Evolutionary conservation across 2,113 vertebrate genomes (phyloP).

Genomic region (Empidonax alnorum): DNA sequence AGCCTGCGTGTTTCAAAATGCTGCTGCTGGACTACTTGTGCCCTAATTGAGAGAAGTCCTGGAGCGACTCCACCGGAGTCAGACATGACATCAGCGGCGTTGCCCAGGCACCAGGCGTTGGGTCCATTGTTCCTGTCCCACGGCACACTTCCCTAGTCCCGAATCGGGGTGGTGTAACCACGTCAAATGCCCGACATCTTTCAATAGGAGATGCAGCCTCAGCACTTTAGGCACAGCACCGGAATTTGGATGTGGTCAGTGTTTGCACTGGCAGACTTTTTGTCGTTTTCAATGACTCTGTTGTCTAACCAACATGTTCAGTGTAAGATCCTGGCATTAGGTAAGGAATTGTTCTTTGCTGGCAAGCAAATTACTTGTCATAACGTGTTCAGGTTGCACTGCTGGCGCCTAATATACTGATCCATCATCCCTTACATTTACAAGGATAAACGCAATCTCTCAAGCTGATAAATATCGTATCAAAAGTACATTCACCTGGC

Average conservation of each 20-base stretch:
- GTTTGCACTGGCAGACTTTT: not conserved
- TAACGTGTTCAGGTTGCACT: not conserved
- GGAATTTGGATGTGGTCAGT: not conserved
- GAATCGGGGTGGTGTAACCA: fast-evolving
- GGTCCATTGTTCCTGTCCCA: not conserved
- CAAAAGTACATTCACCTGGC: not conserved
- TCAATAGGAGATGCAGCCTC: not conserved
- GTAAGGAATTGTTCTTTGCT: not conserved
- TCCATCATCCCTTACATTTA: slow-evolving; percentile 30
- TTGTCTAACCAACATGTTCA: not conserved
- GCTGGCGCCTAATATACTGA: not conserved
- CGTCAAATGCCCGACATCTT: not conserved
- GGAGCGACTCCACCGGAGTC: not conserved
- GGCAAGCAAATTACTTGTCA: not conserved
- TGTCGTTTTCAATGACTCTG: not conserved
- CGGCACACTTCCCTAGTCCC: not conserved
- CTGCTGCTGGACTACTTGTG: not conserved
- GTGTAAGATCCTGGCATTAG: not conserved
- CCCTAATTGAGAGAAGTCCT: not conserved
- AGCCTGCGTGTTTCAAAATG: not conserved
- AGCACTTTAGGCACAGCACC: not conserved
- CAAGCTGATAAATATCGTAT: not conserved
- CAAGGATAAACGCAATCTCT: not conserved
- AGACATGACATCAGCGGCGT: not conserved
- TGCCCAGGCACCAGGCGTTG: not conserved